Evolutionary conservation across 1,140 invertebrate genomes (phyloP).

Genomic region (Drosophila tsacasi): DNA sequence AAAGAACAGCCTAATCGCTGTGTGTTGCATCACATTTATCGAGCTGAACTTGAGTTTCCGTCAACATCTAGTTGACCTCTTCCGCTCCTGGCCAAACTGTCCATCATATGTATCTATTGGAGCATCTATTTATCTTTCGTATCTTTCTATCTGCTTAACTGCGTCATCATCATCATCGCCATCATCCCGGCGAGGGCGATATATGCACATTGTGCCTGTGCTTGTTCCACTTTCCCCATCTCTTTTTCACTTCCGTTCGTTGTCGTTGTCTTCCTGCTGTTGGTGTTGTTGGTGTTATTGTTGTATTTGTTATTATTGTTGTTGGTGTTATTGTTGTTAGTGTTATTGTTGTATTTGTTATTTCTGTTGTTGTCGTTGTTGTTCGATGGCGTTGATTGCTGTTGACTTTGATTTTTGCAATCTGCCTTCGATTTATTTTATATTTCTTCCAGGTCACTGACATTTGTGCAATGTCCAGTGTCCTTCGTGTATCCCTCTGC

Average conservation of each 20-base stretch:
- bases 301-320: not conserved
- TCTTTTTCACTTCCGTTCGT: conserved; percentile 25
- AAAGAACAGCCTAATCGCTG: not conserved
- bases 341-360: not conserved
- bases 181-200: conserved; percentile 22
- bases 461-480: conserved; percentile 60
- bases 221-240: conserved; percentile 10
- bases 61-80: not conserved
- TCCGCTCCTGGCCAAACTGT: conserved; percentile 29
- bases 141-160: conserved; percentile 68
- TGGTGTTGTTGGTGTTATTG: too few relatives aligned
- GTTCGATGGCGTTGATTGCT: conserved; percentile 70
- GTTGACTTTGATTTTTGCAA: conserved; percentile 82
- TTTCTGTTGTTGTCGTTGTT: not conserved
- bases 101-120: conserved; percentile 47
- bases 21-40: conserved; percentile 8
- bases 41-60: not conserved
- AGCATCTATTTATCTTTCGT: conserved; percentile 61
- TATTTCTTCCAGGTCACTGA: conserved; percentile 77
- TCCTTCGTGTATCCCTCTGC: conserved; percentile 18
- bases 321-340: not conserved
- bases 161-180: conserved; percentile 37
- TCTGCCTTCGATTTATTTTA: conserved; percentile 79
- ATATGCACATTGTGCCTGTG: conserved; percentile 33
- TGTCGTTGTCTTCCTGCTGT: conserved; percentile 19